Conservation (phyloP, 2,113 vertebrate species). For the Caretta caretta region DNA sequence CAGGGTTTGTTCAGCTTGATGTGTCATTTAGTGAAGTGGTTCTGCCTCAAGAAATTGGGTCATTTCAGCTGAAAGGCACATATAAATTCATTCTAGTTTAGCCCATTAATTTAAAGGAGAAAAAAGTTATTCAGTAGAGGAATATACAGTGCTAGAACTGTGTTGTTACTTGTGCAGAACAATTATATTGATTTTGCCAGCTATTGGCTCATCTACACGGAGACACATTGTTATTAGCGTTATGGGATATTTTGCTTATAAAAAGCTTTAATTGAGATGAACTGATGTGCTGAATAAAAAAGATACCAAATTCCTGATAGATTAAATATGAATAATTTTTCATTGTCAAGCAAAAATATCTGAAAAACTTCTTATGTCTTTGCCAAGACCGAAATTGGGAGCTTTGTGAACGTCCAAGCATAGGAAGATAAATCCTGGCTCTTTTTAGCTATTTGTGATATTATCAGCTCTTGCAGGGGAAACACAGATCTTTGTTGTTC, state of each 20-base stretch:
- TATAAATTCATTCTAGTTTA: background rate
- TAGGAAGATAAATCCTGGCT: background rate
- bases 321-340: background rate
- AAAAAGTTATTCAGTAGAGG: background rate
- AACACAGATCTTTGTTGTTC: background rate
- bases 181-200: background rate
- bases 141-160: background rate
- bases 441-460: background rate
- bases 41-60: background rate
- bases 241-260: background rate
- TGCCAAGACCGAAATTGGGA: background rate
- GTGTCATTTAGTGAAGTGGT: background rate
- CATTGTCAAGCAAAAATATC: background rate
- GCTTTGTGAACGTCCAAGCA: background rate
- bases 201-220: background rate
- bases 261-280: background rate
- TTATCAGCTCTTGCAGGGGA: background rate
- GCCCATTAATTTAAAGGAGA: background rate
- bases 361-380: background rate
- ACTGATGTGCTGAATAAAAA: background rate
- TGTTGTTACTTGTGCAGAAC: background rate
- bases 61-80: background rate
- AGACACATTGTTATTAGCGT: background rate
- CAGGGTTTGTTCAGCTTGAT: slow-evolving; percentile 7
- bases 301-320: background rate